Evolutionary conservation across 2,888 invertebrate species (phyloP), one percentile per base, ranked within the genome.

Genomic region (Ormyrus labotus): DNA sequence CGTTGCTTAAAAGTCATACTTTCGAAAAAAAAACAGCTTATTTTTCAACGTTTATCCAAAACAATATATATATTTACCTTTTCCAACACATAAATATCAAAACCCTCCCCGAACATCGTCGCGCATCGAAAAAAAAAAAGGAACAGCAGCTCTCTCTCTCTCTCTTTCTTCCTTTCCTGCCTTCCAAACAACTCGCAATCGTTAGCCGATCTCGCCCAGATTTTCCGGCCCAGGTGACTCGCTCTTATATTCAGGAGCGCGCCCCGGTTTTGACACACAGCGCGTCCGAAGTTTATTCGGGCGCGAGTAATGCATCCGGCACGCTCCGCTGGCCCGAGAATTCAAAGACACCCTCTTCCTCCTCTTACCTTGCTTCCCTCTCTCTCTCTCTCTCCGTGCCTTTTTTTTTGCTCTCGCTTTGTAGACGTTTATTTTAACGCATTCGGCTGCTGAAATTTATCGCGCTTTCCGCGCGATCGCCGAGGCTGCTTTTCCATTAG

Each of bases 241-340:
- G 51, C 67, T 55, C 48, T 73, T 8, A 64, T 47, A 55, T 10
- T 60, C 60, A 68, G 67, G 67, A 68, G 53, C 53, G 57, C 77
- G 50, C n/a, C 55, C 64, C 68, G 73, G 76, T 82, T 82, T 81
- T 63, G 81, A 79, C 65, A 84, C 83, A 82, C 19, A 1, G 84
- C 83, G 81, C 81, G 81, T 84, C 85, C 83, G 84, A 85, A 86
- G 83, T 81, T 84, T 19, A 85, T 50, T 74, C 83, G 83, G 83
- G 86, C 86, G 84, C 84, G 81, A 87, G 83, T 88, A 87, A 88
- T 84, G 80, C 78, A 85, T 85, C 85, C 84, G 83, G 78, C 60
- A 9, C 88, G 89, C 89, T 90, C 87, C 89, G 87, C 47, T 88
- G 89, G 85, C 83, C 88, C 85, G 89, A 85, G 87, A 89, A 89